A percentile compares a stretch with the other conserved stretches of the same genome.
Evolutionary conservation across 2,113 vertebrate genomes (phyloP).

Genomic region (Stomatorhinus ivindoensis): DNA sequence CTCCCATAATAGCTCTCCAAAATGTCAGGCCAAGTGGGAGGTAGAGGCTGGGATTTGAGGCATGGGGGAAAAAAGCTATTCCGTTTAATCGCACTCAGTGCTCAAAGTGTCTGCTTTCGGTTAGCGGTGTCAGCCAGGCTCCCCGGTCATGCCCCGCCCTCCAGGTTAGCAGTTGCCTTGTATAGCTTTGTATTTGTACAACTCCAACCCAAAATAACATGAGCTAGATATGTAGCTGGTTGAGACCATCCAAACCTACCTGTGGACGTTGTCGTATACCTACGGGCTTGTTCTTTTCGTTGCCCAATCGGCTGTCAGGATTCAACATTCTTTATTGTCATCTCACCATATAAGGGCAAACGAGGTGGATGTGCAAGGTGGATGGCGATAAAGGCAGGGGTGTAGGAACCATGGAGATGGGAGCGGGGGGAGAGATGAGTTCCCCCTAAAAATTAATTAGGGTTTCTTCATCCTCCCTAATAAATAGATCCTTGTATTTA

Average conservation of each 20-base stretch:
- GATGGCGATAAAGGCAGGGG: too few species aligned
- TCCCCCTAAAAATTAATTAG: too few species aligned
- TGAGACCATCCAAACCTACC: background rate
- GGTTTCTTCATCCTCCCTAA: too few species aligned
- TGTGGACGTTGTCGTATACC: background rate
- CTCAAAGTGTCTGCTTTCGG: background rate
- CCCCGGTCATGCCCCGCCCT: background rate
- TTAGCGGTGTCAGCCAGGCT: background rate
- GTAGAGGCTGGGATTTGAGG: background rate
- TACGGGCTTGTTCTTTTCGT: background rate
- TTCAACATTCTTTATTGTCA: background rate
- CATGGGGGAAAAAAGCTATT: background rate
- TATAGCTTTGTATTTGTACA: background rate
- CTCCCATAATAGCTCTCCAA: conserved; percentile 15
- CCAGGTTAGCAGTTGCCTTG: background rate
- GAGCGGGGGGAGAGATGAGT: too few species aligned
- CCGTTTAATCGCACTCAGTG: background rate
- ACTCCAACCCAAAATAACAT: background rate
- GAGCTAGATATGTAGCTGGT: background rate
- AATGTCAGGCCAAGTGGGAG: conserved; percentile 24
- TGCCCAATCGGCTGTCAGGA: background rate
- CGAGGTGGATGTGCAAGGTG: too few species aligned
- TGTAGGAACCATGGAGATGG: too few species aligned
- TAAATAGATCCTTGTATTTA: too few species aligned
- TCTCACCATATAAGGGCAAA: background rate